A percentile compares a stretch with the other conserved stretches of the same genome.
Evolutionary conservation across 2,888 invertebrate species (phyloP).

Genomic region (Creontiades dilutus): DNA sequence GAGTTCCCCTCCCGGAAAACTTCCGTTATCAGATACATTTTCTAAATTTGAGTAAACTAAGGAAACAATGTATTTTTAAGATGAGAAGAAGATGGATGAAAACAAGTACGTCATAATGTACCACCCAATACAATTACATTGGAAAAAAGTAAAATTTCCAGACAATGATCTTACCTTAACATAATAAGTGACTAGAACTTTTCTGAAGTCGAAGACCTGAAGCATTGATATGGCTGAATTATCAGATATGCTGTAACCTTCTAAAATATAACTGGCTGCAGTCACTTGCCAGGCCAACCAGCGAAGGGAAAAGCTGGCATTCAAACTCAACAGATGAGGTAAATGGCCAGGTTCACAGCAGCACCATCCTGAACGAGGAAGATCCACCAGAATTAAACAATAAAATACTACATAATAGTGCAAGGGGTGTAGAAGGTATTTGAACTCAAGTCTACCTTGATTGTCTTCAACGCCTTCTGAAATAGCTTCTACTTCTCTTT

Average conservation of each 20-base stretch:
- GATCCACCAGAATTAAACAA: neutral
- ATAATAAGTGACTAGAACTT: conserved; percentile 97
- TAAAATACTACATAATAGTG: neutral
- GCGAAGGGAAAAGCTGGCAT: conserved; percentile 97
- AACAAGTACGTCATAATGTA: neutral
- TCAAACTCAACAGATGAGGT: conserved; percentile 93
- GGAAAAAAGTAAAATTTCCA: no score
- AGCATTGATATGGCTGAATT: conserved; percentile 98
- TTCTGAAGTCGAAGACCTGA: conserved; percentile 97
- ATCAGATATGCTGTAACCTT: conserved; percentile 99
- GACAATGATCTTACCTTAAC: conserved; percentile 87
- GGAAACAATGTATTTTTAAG: no score
- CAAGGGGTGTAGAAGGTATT: neutral
- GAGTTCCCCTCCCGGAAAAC: no score
- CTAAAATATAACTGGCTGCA: conserved; percentile 97
- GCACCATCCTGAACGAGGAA: conserved; percentile 84
- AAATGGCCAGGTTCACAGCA: conserved; percentile 94
- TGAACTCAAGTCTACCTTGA: conserved; percentile 82
- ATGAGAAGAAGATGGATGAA: no score
- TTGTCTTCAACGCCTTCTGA: conserved; percentile 98
- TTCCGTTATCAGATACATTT: no score
- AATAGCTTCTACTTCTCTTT: conserved; percentile 98
- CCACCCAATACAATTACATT: no score
- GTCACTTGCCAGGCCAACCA: conserved; percentile 99
- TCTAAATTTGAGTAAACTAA: no score